These are phyloP conservation scores for Eudasyphora cyanicolor DNA, from an alignment of 2,888 invertebrate genomes.

Conservation along the genomic window DNA sequence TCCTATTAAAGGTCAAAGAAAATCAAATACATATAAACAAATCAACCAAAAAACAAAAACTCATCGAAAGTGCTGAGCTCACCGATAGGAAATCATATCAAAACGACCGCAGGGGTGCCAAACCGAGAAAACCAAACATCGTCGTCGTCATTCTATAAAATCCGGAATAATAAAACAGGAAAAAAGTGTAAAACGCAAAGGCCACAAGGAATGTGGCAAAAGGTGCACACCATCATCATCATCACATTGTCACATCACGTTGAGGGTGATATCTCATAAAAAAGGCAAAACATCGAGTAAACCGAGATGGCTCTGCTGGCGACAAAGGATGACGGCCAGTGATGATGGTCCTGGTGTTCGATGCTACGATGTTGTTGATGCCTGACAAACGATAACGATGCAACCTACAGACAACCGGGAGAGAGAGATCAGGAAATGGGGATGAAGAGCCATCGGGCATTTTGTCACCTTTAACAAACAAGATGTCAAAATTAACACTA, in stretches of 20 bases:
- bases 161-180: slow-evolving; percentile 27
- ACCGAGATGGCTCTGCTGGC: slow-evolving; percentile 18
- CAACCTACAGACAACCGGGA: slow-evolving; percentile 1
- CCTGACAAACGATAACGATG: slow-evolving; percentile 54
- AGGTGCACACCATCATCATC: neutral
- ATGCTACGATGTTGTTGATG: neutral
- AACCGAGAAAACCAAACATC: neutral
- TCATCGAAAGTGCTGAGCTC: too few relatives aligned
- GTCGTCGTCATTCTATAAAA: too few relatives aligned
- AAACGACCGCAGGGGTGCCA: slow-evolving; percentile 54
- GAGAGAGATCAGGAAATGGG: slow-evolving; percentile 15
- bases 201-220: slow-evolving; percentile 52
- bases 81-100: slow-evolving; percentile 60
- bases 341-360: neutral
- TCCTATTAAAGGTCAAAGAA: slow-evolving; percentile 22
- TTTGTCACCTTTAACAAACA: slow-evolving; percentile 67
- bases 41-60: slow-evolving; percentile 5
- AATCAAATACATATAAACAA: slow-evolving; percentile 15
- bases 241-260: too few relatives aligned
- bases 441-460: slow-evolving; percentile 55
- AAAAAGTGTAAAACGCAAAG: slow-evolving; percentile 54
- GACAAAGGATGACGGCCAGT: slow-evolving; percentile 33
- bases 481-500: slow-evolving; percentile 65
- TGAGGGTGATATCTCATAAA: slow-evolving; percentile 9
- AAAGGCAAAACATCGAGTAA: neutral